These are phyloP conservation scores for Gymnocephalus cernua DNA, from an alignment of 2,113 vertebrate genomes.

Conservation along the genomic window DNA sequence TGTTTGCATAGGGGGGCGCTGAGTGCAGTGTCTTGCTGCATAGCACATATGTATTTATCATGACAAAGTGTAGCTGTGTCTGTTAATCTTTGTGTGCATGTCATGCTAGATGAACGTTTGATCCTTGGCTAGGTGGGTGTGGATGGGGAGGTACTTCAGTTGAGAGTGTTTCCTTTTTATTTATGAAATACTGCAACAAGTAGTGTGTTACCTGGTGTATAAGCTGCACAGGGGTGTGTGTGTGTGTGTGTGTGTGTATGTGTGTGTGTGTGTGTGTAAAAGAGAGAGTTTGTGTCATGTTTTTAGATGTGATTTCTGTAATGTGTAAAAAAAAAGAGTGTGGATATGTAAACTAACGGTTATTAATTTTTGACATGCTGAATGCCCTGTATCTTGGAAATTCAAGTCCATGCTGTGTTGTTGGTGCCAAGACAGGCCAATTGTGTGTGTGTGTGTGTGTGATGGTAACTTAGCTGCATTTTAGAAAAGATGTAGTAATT, in stretches of 20 bases:
- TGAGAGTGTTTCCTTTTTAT: background rate
- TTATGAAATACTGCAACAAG: background rate
- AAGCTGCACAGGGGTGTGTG: conserved; percentile 34
- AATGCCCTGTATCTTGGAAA: conserved; percentile 43
- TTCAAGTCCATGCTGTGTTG: conserved; percentile 44
- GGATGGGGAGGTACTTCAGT: background rate
- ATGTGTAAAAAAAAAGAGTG: background rate
- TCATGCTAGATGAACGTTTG: background rate
- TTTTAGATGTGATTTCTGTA: conserved; percentile 2
- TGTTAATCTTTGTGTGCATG: background rate
- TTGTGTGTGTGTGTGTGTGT: conserved; percentile 35
- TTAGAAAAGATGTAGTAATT: too few relatives aligned
- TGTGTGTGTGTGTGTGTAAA: conserved; percentile 1
- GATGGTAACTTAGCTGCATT: too few relatives aligned
- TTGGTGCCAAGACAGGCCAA: conserved; percentile 28
- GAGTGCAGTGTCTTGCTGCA: background rate
- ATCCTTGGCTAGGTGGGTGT: background rate
- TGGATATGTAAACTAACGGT: background rate
- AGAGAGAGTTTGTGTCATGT: background rate
- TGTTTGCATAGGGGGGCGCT: background rate
- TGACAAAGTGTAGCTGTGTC: background rate
- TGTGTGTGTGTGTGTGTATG: conserved; percentile 35
- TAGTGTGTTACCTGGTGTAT: conserved; percentile 9
- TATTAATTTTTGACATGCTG: background rate
- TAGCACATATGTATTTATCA: background rate